A percentile compares a stretch with the other conserved stretches of the same genome.
These are phyloP conservation scores for Gandaritis pyraliata DNA, from an alignment of 2,888 invertebrate genomes.

Conservation along the genomic window DNA sequence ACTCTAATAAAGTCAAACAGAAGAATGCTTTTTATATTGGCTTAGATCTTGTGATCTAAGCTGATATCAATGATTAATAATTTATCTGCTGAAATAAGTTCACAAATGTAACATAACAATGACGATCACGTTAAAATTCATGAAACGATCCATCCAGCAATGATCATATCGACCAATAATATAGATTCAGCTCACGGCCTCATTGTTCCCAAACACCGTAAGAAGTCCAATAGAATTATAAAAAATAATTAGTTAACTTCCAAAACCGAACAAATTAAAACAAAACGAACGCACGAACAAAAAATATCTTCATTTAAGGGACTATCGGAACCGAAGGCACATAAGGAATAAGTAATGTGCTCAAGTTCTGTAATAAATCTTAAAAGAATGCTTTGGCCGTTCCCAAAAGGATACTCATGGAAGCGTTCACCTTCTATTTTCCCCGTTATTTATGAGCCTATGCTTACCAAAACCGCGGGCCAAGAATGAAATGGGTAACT, in stretches of 20 bases:
- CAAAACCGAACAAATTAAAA: slow-evolving; percentile 42
- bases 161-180: slow-evolving; percentile 21
- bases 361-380: slow-evolving; percentile 83
- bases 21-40: too few species aligned
- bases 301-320: slow-evolving; percentile 63
- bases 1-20: too few species aligned
- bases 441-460: slow-evolving; percentile 82
- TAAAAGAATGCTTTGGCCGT: slow-evolving; percentile 83
- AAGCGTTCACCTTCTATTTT: slow-evolving; percentile 84
- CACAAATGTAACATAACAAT: slow-evolving; percentile 19
- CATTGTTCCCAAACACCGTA: slow-evolving; percentile 37
- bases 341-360: slow-evolving; percentile 83
- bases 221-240: slow-evolving; percentile 31
- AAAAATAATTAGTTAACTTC: slow-evolving; percentile 38
- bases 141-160: slow-evolving; percentile 14
- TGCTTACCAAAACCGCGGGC: slow-evolving; percentile 80
- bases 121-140: slow-evolving; percentile 21
- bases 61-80: too few species aligned
- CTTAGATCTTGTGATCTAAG: too few species aligned
- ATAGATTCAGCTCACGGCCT: slow-evolving; percentile 36
- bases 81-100: neutral
- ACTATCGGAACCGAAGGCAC: slow-evolving; percentile 73
- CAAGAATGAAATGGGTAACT: slow-evolving; percentile 82
- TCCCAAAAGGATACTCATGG: slow-evolving; percentile 83
- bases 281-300: slow-evolving; percentile 51